These are phyloP conservation scores for Ormyrus pomaceus DNA, from an alignment of 2,888 invertebrate species.

Conservation along the genomic window DNA sequence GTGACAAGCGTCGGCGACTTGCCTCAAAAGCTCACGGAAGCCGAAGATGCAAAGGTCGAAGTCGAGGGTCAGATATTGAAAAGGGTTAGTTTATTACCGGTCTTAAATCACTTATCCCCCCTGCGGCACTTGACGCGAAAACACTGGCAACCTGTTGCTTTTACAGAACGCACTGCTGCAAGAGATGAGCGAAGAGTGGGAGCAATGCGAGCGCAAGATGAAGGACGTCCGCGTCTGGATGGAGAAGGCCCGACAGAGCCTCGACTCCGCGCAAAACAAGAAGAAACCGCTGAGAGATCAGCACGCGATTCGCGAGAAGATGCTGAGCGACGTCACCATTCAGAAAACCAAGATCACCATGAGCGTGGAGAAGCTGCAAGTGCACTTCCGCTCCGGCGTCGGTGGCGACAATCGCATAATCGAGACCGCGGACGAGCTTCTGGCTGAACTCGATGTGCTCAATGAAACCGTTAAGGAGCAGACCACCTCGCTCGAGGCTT, in stretches of 20 bases:
- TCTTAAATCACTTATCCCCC: background rate
- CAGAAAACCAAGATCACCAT: slow-evolving; percentile 93
- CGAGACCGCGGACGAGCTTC: slow-evolving; percentile 83
- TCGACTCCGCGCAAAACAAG: slow-evolving; percentile 89
- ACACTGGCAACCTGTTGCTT: slow-evolving; percentile 36
- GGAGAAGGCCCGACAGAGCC: slow-evolving; percentile 86
- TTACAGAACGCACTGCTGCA: slow-evolving; percentile 89
- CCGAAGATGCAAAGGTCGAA: slow-evolving; percentile 90
- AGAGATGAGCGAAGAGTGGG: slow-evolving; percentile 96
- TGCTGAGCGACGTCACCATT: slow-evolving; percentile 89
- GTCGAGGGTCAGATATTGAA: slow-evolving; percentile 90
- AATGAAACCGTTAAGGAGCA: slow-evolving; percentile 81
- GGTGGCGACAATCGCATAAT: slow-evolving; percentile 87
- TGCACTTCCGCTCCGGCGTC: slow-evolving; percentile 92
- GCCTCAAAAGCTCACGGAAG: slow-evolving; percentile 89
- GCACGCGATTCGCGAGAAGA: slow-evolving; percentile 89
- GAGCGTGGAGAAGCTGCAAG: slow-evolving; percentile 93
- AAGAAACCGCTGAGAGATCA: slow-evolving; percentile 93
- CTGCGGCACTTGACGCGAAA: background rate
- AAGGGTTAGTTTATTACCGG: slow-evolving; percentile 81
- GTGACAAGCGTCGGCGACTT: slow-evolving; percentile 91
- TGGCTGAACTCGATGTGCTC: slow-evolving; percentile 83
- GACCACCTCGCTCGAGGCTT: slow-evolving; percentile 83
- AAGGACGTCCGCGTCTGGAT: slow-evolving; percentile 93
- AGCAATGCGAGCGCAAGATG: slow-evolving; percentile 95